phyloP scores from a whole-genome alignment of 2,113 vertebrate genomes.

The Microcebus jonahi region DNA sequence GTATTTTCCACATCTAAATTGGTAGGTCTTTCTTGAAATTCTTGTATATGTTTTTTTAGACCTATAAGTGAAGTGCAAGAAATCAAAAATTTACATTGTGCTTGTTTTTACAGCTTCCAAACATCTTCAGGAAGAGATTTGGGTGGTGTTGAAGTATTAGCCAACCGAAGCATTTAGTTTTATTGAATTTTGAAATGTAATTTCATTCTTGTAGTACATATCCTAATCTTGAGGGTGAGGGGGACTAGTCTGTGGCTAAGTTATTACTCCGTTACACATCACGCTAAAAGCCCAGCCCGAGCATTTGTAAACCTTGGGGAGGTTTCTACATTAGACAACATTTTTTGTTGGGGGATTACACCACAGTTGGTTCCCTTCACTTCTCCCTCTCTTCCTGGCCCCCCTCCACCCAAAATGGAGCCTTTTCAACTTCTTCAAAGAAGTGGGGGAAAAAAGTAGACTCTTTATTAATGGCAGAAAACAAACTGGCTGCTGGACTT shows the following conservation, averaged over 20 bases:
- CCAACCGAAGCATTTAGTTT: slow-evolving; percentile 64
- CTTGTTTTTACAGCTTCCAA: slow-evolving; percentile 19
- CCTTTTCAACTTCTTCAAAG: slow-evolving; percentile 89
- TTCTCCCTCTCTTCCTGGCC: slow-evolving; percentile 82
- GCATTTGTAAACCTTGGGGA: slow-evolving; percentile 83
- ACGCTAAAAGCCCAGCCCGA: slow-evolving; percentile 81
- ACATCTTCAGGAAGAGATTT: background rate
- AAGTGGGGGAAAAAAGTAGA: slow-evolving; percentile 81
- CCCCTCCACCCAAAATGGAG: slow-evolving; percentile 82
- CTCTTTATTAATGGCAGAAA: slow-evolving; percentile 89
- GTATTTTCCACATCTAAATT: slow-evolving; percentile 73
- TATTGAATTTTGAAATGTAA: slow-evolving; percentile 62
- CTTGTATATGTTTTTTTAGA: slow-evolving; percentile 60
- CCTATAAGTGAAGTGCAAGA: slow-evolving; percentile 6
- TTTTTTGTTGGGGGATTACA: slow-evolving; percentile 85
- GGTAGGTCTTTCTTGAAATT: slow-evolving; percentile 72
- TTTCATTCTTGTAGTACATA: slow-evolving; percentile 74
- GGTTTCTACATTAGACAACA: slow-evolving; percentile 85
- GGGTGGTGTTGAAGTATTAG: slow-evolving; percentile 61
- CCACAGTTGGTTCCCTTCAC: slow-evolving; percentile 82
- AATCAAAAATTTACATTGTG: background rate
- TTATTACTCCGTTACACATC: slow-evolving; percentile 80
- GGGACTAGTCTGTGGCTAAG: slow-evolving; percentile 73
- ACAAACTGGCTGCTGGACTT: slow-evolving; percentile 89
- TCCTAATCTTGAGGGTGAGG: slow-evolving; percentile 62